Base-by-base conservation (phyloP, 2,113 vertebrate genomes). In the Sphyrna mokarran region DNA sequence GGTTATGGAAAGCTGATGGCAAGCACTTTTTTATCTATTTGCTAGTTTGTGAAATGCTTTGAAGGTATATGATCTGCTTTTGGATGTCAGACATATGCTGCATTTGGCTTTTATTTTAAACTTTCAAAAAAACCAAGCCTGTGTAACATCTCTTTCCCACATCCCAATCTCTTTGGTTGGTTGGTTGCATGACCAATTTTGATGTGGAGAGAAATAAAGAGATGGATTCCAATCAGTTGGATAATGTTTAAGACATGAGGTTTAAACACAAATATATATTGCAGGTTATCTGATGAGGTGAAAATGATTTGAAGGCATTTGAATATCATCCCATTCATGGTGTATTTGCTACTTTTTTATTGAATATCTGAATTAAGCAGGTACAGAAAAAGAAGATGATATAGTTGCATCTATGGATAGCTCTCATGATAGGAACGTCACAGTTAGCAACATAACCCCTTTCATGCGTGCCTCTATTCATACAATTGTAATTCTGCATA, bases 1-100 rank as follows among this genome's bases (percentile, higher is more conserved):
- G 68, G 26, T 95, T 48, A 95, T 95, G 87, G 94, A 96, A 96
- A 95, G 78, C 95, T 94, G 87, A 69, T 96, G 96, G 95, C 91
- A 69, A 94, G 91, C 69, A 95, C 94, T 72, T 95, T 95, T 70
- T 95, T 70, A 95, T 95, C 94, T 95, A 70, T 72, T 33, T 33
- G 94, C 23, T 70, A 72, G 94, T 95, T 95, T 95, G 68, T 33
- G 69, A 72, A 95, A 95, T 72, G 94, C 66, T 95, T 95, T 95
- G 94, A 95, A 72, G 94, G 94, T 72, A 72, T 54, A 43, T 37
- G 68, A 54, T 72, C 94, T 14, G 66, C 94, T 76, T 76, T 54
- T 48, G 68, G 43, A 72, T 95, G 68, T 72, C 69, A 33, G 58
- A 33, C 87, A 90, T 90, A 61, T 90, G 87, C 23, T 33, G 69